These are phyloP conservation scores for Muntiacus reevesi DNA, from an alignment of 2,113 vertebrate species.

Conservation along the genomic window DNA sequence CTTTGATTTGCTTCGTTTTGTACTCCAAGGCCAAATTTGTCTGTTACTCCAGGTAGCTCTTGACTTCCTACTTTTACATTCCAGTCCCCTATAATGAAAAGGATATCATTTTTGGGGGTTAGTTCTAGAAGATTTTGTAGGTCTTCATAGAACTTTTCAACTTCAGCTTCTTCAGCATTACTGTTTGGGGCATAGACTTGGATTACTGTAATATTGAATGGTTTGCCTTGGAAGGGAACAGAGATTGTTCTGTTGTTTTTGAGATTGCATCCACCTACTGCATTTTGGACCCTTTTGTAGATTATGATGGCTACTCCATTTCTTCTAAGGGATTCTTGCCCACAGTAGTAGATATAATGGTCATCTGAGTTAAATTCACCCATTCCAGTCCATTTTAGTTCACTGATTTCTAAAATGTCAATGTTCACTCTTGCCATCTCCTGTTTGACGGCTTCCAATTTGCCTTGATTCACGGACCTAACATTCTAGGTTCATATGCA, in stretches of 20 bases:
- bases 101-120: neutral
- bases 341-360: neutral
- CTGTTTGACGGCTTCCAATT: neutral
- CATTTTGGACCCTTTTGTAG: neutral
- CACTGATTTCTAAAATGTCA: neutral
- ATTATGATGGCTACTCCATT: neutral
- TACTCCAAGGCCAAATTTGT: neutral
- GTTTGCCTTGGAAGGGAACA: neutral
- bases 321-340: neutral
- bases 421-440: neutral
- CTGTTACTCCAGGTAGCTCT: neutral
- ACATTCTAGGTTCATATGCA: neutral
- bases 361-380: neutral
- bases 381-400: neutral
- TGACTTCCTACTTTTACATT: neutral
- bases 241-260: neutral
- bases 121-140: neutral
- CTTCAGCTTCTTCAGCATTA: neutral
- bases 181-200: fast-evolving
- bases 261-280: neutral
- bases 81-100: neutral
- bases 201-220: neutral
- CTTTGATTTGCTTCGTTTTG: neutral
- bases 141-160: neutral
- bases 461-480: neutral